Percentiles rank a stretch among this genome's conserved stretches.
Conservation (phyloP, 1,140 invertebrate species). For the Geopemphigus sp. region DNA sequence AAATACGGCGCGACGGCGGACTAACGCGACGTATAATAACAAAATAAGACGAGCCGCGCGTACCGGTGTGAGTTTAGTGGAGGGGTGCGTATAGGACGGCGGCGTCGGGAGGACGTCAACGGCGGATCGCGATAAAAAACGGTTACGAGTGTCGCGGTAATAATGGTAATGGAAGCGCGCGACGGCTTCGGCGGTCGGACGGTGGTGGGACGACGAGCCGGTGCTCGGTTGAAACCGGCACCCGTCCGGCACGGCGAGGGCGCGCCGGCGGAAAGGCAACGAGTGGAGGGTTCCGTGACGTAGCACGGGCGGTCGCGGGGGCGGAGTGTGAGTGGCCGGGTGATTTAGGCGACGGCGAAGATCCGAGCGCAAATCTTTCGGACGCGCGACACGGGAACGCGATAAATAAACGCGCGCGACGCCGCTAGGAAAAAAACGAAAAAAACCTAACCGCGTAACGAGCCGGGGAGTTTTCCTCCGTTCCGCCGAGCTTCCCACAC, state of each 20-base stretch:
- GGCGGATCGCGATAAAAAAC: conserved; percentile 32
- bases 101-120: conserved; percentile 31
- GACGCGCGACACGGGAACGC: conserved; percentile 25
- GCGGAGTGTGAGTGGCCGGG: neutral
- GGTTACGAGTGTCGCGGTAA: neutral
- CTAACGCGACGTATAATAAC: no score
- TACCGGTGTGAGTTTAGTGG: no score
- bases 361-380: conserved; percentile 49
- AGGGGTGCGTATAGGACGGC: no score
- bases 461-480: neutral
- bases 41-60: neutral
- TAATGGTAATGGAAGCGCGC: neutral
- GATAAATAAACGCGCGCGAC: conserved; percentile 36
- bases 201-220: neutral
- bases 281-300: neutral
- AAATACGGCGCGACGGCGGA: no score
- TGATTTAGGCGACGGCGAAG: conserved; percentile 48
- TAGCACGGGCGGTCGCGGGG: neutral
- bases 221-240: neutral
- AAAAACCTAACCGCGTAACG: no score
- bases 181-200: neutral
- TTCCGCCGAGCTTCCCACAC: neutral
- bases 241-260: neutral
- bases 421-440: no score
- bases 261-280: neutral